These are phyloP conservation scores for Misgurnus mizolepis DNA, from an alignment of 2,113 vertebrate genomes.

Conservation along the genomic window DNA sequence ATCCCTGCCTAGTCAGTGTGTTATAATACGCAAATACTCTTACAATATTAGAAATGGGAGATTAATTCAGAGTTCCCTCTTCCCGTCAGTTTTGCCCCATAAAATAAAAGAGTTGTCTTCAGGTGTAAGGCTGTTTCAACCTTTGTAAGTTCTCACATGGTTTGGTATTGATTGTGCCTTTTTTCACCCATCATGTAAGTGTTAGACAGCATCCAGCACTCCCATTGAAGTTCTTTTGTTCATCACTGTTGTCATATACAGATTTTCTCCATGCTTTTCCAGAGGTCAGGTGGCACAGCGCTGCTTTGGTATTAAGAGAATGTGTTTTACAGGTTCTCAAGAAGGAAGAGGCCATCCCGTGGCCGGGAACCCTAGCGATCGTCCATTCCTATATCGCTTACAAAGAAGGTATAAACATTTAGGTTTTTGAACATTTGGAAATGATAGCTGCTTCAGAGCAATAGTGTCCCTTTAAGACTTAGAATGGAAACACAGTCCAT, in stretches of 20 bases:
- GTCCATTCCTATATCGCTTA: slow-evolving; percentile 99
- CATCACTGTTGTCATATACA: slow-evolving; percentile 57
- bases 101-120: slow-evolving; percentile 19
- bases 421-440: neutral
- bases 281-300: slow-evolving; percentile 26
- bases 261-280: slow-evolving; percentile 47
- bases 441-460: too few relatives aligned
- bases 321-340: slow-evolving; percentile 89
- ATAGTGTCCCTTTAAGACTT: too few relatives aligned
- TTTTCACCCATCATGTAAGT: slow-evolving; percentile 72
- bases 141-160: slow-evolving; percentile 74
- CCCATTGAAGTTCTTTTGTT: slow-evolving; percentile 68
- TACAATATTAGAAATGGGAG: slow-evolving; percentile 17
- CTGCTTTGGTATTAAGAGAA: slow-evolving; percentile 56
- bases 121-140: slow-evolving; percentile 69
- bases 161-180: slow-evolving; percentile 67
- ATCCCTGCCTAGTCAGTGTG: slow-evolving; percentile 43
- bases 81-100: slow-evolving; percentile 37
- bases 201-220: slow-evolving; percentile 67
- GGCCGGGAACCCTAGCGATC: slow-evolving; percentile 98
- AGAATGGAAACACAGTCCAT: too few relatives aligned
- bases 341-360: slow-evolving; percentile 98
- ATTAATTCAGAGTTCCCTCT: slow-evolving; percentile 29
- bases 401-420: slow-evolving; percentile 88
- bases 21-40: slow-evolving; percentile 25